Percentiles rank a stretch among this genome's conserved stretches.
Evolutionary conservation across 2,113 vertebrate species (phyloP).

Genomic region (Heterotilapia buettikoferi): DNA sequence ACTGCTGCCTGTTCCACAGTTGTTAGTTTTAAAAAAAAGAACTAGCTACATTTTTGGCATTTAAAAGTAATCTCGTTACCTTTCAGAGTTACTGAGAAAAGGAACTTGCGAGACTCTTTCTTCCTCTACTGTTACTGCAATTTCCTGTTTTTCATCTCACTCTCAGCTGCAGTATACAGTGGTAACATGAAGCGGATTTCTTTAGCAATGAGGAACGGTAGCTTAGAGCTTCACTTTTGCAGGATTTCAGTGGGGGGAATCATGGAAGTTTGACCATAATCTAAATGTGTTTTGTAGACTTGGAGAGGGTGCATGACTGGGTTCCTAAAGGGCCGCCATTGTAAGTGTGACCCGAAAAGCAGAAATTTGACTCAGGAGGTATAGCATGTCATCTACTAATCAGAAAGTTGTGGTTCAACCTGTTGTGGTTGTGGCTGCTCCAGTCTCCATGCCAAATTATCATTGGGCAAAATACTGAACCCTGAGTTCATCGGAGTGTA

Average conservation of each 20-base stretch:
- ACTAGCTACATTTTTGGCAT: background rate
- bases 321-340: background rate
- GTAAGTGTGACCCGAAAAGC: background rate
- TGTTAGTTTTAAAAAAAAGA: background rate
- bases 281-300: background rate
- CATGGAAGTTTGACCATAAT: background rate
- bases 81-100: background rate
- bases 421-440: background rate
- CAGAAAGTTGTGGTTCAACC: background rate
- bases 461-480: background rate
- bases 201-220: background rate
- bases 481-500: background rate
- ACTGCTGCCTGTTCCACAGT: background rate
- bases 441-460: background rate
- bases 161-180: background rate
- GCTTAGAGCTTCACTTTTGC: background rate
- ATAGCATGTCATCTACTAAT: background rate
- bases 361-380: background rate
- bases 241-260: background rate
- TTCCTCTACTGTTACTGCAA: background rate
- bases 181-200: background rate
- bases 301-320: background rate
- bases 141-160: background rate
- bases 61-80: background rate
- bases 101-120: background rate